These are phyloP conservation scores for Bucco capensis DNA, from an alignment of 2,113 vertebrate genomes.

Conservation along the genomic window DNA sequence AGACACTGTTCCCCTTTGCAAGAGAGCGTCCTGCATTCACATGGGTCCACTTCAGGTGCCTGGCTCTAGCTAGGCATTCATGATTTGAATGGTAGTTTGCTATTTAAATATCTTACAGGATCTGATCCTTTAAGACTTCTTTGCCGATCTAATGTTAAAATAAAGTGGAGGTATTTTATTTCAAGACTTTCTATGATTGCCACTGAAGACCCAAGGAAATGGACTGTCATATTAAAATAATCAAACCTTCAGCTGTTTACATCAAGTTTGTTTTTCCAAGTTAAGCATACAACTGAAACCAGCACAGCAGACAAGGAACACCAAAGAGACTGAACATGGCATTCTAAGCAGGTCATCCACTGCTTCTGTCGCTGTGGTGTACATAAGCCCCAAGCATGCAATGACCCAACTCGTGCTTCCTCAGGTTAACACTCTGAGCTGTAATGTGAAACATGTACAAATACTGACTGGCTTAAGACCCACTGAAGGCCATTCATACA, in stretches of 20 bases:
- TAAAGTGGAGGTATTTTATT: neutral
- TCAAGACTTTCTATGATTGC: neutral
- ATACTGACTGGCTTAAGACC: constrained; percentile 13
- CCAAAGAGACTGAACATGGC: neutral
- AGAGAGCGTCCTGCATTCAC: neutral
- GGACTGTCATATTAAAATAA: neutral
- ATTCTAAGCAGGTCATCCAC: constrained; percentile 11
- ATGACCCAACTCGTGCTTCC: neutral
- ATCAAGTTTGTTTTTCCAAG: neutral
- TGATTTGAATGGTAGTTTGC: neutral
- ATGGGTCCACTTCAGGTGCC: accelerated
- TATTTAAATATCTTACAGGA: neutral
- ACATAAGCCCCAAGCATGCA: neutral
- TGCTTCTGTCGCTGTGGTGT: neutral
- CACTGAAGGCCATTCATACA: neutral
- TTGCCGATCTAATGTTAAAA: neutral
- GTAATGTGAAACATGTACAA: constrained; percentile 54
- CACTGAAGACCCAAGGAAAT: neutral
- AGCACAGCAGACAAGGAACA: neutral
- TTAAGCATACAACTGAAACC: neutral
- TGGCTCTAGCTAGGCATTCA: neutral
- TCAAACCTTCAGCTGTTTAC: neutral
- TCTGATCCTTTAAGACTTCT: neutral
- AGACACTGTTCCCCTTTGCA: neutral
- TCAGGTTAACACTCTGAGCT: neutral